Base-by-base conservation (phyloP, 2,797 vertebrate species). In the Champsocephalus esox region DNA sequence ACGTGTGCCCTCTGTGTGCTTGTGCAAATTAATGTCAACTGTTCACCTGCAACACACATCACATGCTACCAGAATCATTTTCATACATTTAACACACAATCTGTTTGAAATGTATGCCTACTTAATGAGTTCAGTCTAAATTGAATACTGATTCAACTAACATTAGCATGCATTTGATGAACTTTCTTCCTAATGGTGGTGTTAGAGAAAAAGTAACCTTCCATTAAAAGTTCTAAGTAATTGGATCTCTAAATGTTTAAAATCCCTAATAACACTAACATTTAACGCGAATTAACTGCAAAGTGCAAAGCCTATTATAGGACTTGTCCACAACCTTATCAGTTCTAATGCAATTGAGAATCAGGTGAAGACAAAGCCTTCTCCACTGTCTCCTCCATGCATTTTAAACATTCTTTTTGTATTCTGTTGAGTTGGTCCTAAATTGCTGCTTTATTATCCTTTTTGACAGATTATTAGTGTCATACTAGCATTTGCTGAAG, bases 1-100 rank as follows among this genome's bases (percentile, higher is more conserved):
- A 24, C 54, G 75, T 75, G 56, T 60, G 76, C 43, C 45, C 1
- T 28, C 58, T 61, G 34, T 73, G 69, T 46, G 19, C 46, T 41
- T 19, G 14, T 43, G 10, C 41, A 50, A 34, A 41, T 66, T 59
- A 9, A 41, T 69, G 75, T 74, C 57, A 63, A 51, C 71, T 70
- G 49, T 70, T 72, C 57, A 55, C 67, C 59, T 63, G 28, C 4
- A 9, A 80, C 81, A 73, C 64, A 66, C 38, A 44, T 77, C 62
- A 55, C 4, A 73, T 52, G 4, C 10, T 17, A 13, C 2, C 24
- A 14, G 9, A 32, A 9, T 57, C 8, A 46, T 66, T 66, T 65
- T 2, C 44, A 48, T 56, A 17, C 32, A 62, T 68, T 79, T 66
- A 41, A 38, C 62, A 59, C 63, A 12, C 10, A 58, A 43, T 56